These are phyloP conservation scores for Amphilophus citrinellus DNA, from an alignment of 2,113 vertebrate species.

Conservation along the genomic window DNA sequence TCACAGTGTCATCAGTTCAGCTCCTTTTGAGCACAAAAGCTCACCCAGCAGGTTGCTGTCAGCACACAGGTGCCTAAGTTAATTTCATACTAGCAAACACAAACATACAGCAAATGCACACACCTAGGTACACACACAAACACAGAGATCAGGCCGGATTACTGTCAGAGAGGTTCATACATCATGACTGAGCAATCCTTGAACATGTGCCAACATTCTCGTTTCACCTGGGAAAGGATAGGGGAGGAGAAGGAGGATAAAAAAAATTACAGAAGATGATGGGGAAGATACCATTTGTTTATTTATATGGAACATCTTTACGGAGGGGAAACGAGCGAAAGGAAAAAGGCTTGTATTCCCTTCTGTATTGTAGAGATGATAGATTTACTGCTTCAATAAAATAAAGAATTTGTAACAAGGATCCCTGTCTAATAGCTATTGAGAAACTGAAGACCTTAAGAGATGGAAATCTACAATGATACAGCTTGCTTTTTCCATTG, in stretches of 20 bases:
- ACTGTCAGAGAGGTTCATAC: slow-evolving; percentile 74
- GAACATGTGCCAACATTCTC: slow-evolving; percentile 73
- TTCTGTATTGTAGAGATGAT: slow-evolving; percentile 66
- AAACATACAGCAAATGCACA: slow-evolving; percentile 24
- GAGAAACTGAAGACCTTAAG: slow-evolving; percentile 57
- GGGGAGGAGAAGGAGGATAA: not conserved
- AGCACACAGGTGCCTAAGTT: slow-evolving; percentile 56
- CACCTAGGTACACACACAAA: slow-evolving; percentile 19
- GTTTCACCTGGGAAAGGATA: slow-evolving; percentile 72
- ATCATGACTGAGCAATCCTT: slow-evolving; percentile 68
- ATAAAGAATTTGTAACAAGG: slow-evolving; percentile 76
- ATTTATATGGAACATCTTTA: slow-evolving; percentile 67
- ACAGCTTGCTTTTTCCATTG: slow-evolving; percentile 52
- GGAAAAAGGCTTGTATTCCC: slow-evolving; percentile 35
- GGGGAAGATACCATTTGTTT: slow-evolving; percentile 72
- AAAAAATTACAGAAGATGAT: slow-evolving; percentile 46
- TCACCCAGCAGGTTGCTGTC: slow-evolving; percentile 78
- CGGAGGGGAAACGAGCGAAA: slow-evolving; percentile 21
- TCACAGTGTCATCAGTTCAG: slow-evolving; percentile 65
- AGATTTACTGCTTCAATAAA: slow-evolving; percentile 82
- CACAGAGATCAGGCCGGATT: slow-evolving; percentile 73
- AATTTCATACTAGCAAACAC: slow-evolving; percentile 38
- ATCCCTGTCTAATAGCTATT: slow-evolving; percentile 62
- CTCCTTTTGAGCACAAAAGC: slow-evolving; percentile 53
- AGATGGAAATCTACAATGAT: slow-evolving; percentile 72